Evolutionary conservation across 2,888 invertebrate genomes (phyloP), one percentile per base, ranked within the genome.

Genomic region (Tuberolachnus salignus): DNA sequence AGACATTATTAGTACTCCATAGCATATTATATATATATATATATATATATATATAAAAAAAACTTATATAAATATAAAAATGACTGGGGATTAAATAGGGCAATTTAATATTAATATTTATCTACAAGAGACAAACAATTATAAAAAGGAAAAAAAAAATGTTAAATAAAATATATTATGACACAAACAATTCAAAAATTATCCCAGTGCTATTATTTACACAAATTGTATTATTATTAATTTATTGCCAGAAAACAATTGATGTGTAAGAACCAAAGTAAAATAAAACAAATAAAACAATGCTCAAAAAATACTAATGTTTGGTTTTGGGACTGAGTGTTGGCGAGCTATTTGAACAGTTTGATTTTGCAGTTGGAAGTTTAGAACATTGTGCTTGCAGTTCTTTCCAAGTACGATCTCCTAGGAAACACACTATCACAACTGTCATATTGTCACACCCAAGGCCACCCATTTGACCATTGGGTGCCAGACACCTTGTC

Each of bases 381-480:
- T 61, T 71, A 51, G 81, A 81, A 81, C 82, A 82, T 46, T 81
- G 70, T 3, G 81, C 53, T 59, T 81, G 81, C 34, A 82, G 78
- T 70, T 82, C 82, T 63, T 82, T 80, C 69, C 82, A 83, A 59
- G 82, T 82, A 72, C 82, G 87, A 19, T 88, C 88, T 78, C 89
- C 89, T 53, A 92, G 85, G 81, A 97, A 90, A 84, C 94, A 94
- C 80, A 97, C 90, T 55, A 98, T 87, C 51, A 97, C 90, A 4
- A 97, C 97, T 26, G 98, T 98, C 98, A 99, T 99, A 87, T 99
- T 99, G 87, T 99, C 98, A 86, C 98, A 97, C 83, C 98, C 98
- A 61, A 98, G 89, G 1, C 98, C 98, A 63, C 95, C 96, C 90
- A 98, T 96, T 84, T 95, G 93, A 84, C 95, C 94, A 87, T 98